Base-by-base conservation (phyloP, 2,888 invertebrate species). In the Matsumyia berberina region DNA sequence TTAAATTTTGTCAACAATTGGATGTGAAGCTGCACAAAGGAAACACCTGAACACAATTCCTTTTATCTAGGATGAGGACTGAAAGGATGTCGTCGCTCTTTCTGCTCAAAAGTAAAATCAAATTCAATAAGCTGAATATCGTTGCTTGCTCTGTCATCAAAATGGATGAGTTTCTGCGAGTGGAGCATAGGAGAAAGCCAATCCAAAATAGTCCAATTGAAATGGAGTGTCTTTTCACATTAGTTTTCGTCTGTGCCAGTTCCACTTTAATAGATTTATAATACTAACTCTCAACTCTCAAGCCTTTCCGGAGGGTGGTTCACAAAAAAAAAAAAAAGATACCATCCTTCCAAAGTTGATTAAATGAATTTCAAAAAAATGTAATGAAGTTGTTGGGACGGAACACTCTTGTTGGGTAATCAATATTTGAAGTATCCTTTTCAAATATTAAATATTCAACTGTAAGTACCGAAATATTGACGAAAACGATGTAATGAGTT, bases 401-500 rank as follows among this genome's bases (percentile, higher is more conserved):
- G 24, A 24, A 24, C 24, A 24, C 24, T 24, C 2, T 24, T 24
- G 24, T 24, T 24, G 24, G 24, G 24, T 24, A 24, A 24, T 44
- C 7, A 44, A 17, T 17, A 17, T 44, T 24, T 24, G 9, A 11
- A 53, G 15, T 31, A 31, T 53, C 53, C 17, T 33, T 15, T 35
- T 2, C 33, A 9, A 9, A 17, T 33, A 55, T 55, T 12, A 55
- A 55, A 17, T 11, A 55, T 55, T 33, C 33, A 17, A 6, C 17
- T 17, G 33, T 33, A n/a, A 12, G 29, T 49, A 51, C 2, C 15
- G 44, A 29, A 42, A 69, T 69, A 31, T 33, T 35, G 12, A 19
- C 19, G 15, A 33, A 33, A 55, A 17, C 24, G 15, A 29, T 42
- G 55, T 46, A 46, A 70, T 58, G 35, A 58, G 33, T 58, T 44